Base-by-base conservation (phyloP, 2,888 invertebrate species). In the Leptinotarsa juncta region DNA sequence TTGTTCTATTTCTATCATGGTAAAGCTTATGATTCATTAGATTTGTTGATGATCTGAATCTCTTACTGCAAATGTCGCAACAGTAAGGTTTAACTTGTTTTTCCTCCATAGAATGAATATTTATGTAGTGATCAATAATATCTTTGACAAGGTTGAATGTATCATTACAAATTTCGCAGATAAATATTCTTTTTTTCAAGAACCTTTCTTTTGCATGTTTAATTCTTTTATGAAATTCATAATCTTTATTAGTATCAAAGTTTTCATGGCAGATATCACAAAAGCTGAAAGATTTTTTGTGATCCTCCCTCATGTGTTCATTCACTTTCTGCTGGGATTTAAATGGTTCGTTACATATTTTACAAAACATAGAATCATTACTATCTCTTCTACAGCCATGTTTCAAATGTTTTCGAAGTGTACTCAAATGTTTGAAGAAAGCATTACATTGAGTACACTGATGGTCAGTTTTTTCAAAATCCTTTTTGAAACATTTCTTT, bases 11-110 rank as follows among this genome's bases (percentile, higher is more conserved):
- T 15, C 82, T 82, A 18, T 80, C 75, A 73, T 86, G 86, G 70
- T 84, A 84, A 42, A 83, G 78, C 70, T 80, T 83, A 72, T 86
- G 86, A 69, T 84, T 83, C 26, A 82, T 80, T 18, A 86, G 72
- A 70, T 84, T 82, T n/a, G 84, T 80, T 10, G 83, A 84, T 1
- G 84, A 80, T 15, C 80, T 76, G 71, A 85, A 85, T 65, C 82
- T 78, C 50, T 80, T 83, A 42, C 78, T 73, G 73, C 86, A 86
- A 66, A 80, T 75, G 65, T 82, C 81, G 76, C 86, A 86, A 12
- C 73, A 72, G 75, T 82, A 85, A 0, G 85, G 85, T 76, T 84
- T 84, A 15, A 85, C 78, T 7, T 72, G 65, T 72, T 83, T 83
- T 65, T 74, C 65, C 14, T 82, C 80, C 76, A 84, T 80, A 15